Base-by-base conservation (phyloP, 2,888 invertebrate species). In the Dicyrtoma fusca region DNA sequence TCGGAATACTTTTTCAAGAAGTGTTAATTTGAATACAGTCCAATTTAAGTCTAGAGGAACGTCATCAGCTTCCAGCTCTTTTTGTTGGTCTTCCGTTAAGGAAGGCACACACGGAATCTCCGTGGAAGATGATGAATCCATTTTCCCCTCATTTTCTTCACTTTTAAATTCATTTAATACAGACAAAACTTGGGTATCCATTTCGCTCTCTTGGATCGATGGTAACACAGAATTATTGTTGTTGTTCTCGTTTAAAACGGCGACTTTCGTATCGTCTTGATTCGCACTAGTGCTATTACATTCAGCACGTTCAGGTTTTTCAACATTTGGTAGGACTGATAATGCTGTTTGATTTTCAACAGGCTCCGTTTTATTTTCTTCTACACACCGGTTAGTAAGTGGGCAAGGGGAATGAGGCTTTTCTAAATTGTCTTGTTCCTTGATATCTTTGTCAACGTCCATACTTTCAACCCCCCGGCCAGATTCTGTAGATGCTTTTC, bases 1-100 rank as follows among this genome's bases (percentile, higher is more conserved):
- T 8, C 71, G 65, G 66, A 80, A 80, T 19, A 80, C 76, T 74
- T 79, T 78, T 17, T 74, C 59, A 26, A 80, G 53, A 1, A 80
- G 44, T 10, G 55, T 62, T 2, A 76, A 59, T 55, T 71, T 72
- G 42, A 80, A 80, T 17, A 72, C 71, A 17, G 44, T 49, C 77
- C 77, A 80, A n/a, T 71, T 71, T 21, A 75, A 34, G 21, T 61
- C 44, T 11, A 42, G 45, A 21, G 26, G 63, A 44, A 17, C 4
- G 8, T n/a, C 44, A 11, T n/a, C 51, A 19, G 13, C 2, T 17
- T n/a, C 14, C 8, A 34, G 57, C 4, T 13, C 1, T 17, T 19
- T 61, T 23, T 69, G 21, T 4, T 25, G 13, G 23, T 45, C 8
- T 34, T 8, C 34, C 8, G n/a, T n/a, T n/a, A n/a, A n/a, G n/a